phyloP scores from a whole-genome alignment of 2,113 vertebrate species.

The Marmota monax region DNA sequence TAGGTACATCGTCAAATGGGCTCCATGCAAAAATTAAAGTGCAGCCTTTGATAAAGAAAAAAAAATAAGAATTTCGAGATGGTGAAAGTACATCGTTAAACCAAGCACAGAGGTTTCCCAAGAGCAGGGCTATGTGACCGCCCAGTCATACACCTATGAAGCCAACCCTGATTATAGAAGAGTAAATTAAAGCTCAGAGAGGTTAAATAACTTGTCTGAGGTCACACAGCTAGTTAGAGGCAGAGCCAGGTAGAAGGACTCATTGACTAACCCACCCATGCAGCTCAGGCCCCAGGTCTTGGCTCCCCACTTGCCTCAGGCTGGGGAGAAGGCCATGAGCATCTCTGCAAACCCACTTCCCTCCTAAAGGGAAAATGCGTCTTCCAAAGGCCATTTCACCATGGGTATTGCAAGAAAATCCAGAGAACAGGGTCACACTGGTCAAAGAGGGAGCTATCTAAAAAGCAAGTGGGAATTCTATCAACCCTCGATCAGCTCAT shows the following conservation, averaged over 20 bases:
- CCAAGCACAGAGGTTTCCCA: neutral
- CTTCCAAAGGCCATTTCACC: neutral
- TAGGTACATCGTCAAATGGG: neutral
- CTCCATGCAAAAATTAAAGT: neutral
- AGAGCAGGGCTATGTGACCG: neutral
- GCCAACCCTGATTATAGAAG: neutral
- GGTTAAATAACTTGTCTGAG: neutral
- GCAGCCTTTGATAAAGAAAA: neutral
- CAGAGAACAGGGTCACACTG: neutral
- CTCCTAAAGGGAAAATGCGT: neutral
- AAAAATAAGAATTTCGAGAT: neutral
- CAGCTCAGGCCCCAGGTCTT: too few relatives aligned
- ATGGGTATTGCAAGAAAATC: neutral
- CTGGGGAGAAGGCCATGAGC: neutral
- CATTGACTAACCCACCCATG: neutral
- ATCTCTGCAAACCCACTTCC: neutral
- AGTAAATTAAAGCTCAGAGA: neutral
- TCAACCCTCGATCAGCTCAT: neutral
- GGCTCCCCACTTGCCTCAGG: neutral
- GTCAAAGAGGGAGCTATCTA: neutral
- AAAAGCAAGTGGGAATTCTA: neutral
- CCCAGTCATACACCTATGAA: neutral
- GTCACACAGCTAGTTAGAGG: neutral
- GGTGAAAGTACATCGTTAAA: neutral
- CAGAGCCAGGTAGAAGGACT: neutral